A percentile compares a stretch with the other conserved stretches of the same genome.
phyloP scores from a whole-genome alignment of 2,113 vertebrate species.

The Psilopsiagon aymara region DNA sequence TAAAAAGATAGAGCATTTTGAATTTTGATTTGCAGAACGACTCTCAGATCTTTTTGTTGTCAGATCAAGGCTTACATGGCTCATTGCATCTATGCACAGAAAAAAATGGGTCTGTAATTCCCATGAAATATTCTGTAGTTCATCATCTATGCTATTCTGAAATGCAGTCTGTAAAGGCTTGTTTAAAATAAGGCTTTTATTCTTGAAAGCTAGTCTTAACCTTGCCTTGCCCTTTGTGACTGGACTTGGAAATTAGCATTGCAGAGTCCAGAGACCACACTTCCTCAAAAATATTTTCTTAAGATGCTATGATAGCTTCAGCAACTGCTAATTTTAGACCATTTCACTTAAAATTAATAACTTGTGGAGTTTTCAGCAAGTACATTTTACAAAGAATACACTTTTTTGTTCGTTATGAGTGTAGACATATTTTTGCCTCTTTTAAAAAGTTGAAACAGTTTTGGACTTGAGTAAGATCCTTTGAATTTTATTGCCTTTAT shows the following conservation, averaged over 20 bases:
- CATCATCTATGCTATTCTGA: background rate
- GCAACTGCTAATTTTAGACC: background rate
- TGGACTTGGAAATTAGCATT: background rate
- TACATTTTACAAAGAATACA: background rate
- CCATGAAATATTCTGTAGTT: background rate
- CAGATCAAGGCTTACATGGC: background rate
- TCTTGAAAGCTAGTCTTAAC: background rate
- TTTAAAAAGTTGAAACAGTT: background rate
- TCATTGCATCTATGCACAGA: background rate
- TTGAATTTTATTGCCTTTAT: background rate
- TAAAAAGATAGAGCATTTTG: background rate
- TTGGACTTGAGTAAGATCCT: background rate
- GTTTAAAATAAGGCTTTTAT: background rate
- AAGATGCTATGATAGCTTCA: background rate
- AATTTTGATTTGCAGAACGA: background rate
- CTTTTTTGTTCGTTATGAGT: background rate
- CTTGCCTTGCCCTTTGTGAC: background rate
- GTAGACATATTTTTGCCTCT: background rate
- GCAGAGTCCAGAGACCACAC: background rate
- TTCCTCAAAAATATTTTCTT: background rate
- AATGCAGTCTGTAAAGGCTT: background rate
- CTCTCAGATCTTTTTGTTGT: background rate
- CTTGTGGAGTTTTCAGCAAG: background rate
- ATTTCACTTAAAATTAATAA: conserved; percentile 10
- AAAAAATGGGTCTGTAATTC: background rate